Conservation (phyloP, 2,797 vertebrate genomes). For the Perodicticus potto region DNA sequence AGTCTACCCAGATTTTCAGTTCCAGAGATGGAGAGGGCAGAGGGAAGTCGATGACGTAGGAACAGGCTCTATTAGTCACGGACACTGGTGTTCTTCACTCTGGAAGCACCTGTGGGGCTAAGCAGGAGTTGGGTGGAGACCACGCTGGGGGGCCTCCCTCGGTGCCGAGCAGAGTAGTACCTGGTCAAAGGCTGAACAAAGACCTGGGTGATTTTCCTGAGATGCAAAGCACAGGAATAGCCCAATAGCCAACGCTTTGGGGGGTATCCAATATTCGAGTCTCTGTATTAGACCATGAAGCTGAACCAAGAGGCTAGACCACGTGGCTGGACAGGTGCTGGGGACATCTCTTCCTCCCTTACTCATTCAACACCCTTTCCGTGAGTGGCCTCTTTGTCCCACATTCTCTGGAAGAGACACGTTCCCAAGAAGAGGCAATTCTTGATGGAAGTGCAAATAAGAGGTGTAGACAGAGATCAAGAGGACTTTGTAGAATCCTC, state of each 20-base stretch:
- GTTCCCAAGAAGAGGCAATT: not conserved
- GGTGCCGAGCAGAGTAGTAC: not conserved
- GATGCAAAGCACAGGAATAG: rapidly evolving
- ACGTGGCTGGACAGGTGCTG: rapidly evolving
- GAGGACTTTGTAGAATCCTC: not conserved
- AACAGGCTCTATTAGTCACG: not conserved
- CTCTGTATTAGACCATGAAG: not conserved
- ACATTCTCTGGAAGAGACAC: not conserved
- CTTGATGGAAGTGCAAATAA: not conserved
- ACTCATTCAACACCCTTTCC: not conserved
- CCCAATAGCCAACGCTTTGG: rapidly evolving
- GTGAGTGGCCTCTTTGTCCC: not conserved
- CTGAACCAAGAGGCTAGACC: not conserved
- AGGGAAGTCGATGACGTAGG: not conserved
- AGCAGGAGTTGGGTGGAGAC: not conserved
- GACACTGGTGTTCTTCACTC: not conserved
- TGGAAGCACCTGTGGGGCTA: not conserved
- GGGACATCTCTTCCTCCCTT: rapidly evolving
- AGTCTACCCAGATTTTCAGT: not conserved
- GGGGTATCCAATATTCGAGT: not conserved
- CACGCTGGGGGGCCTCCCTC: too few species aligned
- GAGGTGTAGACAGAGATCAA: not conserved
- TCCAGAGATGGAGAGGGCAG: not conserved
- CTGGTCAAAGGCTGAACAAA: not conserved
- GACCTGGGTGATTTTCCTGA: not conserved